phyloP scores from a whole-genome alignment of 2,113 vertebrate genomes.

The Oncorhynchus mykiss region DNA sequence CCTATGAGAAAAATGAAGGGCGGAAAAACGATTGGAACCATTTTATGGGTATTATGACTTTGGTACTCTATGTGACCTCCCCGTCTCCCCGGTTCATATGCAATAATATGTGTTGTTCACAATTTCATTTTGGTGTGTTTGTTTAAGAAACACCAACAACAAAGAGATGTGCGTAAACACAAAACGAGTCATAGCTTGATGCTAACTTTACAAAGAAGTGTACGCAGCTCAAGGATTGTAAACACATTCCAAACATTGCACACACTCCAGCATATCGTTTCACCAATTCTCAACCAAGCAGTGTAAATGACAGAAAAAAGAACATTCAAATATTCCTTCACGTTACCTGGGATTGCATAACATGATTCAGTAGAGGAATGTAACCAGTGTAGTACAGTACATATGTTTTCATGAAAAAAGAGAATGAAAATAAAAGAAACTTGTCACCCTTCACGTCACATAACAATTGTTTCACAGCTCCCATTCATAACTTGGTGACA shows the following conservation, averaged over 20 bases:
- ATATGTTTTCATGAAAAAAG: not conserved
- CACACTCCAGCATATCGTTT: not conserved
- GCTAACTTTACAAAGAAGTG: not conserved
- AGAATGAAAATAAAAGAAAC: not conserved
- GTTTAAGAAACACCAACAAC: too few relatives aligned
- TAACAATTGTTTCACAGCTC: not conserved
- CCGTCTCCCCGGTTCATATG: too few relatives aligned
- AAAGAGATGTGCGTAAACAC: not conserved
- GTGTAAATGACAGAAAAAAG: not conserved
- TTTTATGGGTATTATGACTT: too few relatives aligned
- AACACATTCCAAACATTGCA: slow-evolving; percentile 10
- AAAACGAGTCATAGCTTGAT: not conserved
- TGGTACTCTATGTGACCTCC: too few relatives aligned
- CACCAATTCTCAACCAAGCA: not conserved
- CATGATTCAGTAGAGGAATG: not conserved
- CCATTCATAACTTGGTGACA: not conserved
- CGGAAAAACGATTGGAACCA: too few relatives aligned
- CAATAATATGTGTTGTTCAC: too few relatives aligned
- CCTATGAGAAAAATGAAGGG: too few relatives aligned
- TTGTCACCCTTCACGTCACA: not conserved
- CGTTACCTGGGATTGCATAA: not conserved
- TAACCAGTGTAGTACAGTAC: not conserved
- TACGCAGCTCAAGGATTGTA: slow-evolving; percentile 3
- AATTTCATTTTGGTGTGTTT: too few relatives aligned
- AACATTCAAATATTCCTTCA: not conserved